phyloP scores from a whole-genome alignment of 64 coral and sea anemone species.

The Anthopleura sola region DNA sequence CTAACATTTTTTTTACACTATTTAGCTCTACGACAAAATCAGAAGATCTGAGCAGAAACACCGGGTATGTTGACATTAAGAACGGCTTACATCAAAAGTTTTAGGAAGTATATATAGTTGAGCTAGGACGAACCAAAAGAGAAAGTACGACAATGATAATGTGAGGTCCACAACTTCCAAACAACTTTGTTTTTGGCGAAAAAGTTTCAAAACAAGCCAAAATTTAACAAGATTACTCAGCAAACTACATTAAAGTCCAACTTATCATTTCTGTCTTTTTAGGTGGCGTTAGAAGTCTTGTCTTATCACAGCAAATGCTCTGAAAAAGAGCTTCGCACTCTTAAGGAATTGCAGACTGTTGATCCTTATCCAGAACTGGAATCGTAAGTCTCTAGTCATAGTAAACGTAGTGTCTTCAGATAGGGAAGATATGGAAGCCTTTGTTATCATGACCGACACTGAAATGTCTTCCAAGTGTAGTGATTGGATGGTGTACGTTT shows the following conservation, averaged over 20 bases:
- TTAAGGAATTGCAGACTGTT: constrained; percentile 40
- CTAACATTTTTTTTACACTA: not conserved
- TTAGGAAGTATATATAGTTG: not conserved
- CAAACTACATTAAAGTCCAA: not conserved
- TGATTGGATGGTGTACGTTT: no score
- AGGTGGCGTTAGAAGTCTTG: constrained; percentile 93
- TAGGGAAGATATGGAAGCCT: not conserved
- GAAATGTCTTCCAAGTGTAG: no score
- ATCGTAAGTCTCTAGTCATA: constrained; percentile 44
- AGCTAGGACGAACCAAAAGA: not conserved
- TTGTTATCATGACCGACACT: no score
- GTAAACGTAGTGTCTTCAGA: not conserved
- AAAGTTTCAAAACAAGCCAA: not conserved
- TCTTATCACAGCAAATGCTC: constrained; percentile 99
- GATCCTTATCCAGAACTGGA: constrained; percentile 76
- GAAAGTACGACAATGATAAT: no score
- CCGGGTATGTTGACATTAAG: constrained; percentile 38
- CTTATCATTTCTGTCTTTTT: not conserved
- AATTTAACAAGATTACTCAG: not conserved
- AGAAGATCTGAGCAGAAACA: constrained; percentile 98
- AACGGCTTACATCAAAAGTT: not conserved
- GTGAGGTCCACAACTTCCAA: no score
- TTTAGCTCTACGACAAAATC: constrained; percentile 96
- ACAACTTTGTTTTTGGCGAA: no score
- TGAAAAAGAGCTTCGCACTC: constrained; percentile 50